A percentile compares a stretch with the other conserved stretches of the same genome.
Conservation (phyloP, 2,888 invertebrate genomes). For the Trisateles emortualis region DNA sequence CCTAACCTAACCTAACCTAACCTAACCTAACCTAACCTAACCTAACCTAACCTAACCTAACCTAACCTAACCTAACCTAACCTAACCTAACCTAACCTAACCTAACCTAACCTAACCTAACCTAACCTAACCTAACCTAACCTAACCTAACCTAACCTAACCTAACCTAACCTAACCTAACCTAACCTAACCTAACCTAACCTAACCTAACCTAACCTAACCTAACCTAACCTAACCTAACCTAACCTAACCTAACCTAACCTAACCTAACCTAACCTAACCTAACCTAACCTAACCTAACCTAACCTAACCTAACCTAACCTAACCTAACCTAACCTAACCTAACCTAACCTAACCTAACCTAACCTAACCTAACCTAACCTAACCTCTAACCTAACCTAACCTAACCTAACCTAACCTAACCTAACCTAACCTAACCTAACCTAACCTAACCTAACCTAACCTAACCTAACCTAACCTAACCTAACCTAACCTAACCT, state of each 20-base stretch:
- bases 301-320: constrained; percentile 24
- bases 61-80: constrained; percentile 23
- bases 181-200: constrained; percentile 18
- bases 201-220: constrained; percentile 15
- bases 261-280: constrained; percentile 29
- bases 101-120: constrained; percentile 19
- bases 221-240: not conserved
- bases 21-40: constrained; percentile 24
- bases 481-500: constrained; percentile 13
- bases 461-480: constrained; percentile 19
- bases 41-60: constrained; percentile 24
- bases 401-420: constrained; percentile 30
- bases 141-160: constrained; percentile 13
- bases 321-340: constrained; percentile 22
- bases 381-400: constrained; percentile 32
- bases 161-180: constrained; percentile 16
- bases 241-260: constrained; percentile 10
- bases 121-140: constrained; percentile 9
- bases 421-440: constrained; percentile 30
- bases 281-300: constrained; percentile 33
- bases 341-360: constrained; percentile 20
- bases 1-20: constrained; percentile 15
- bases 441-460: constrained; percentile 31
- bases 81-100: constrained; percentile 19
- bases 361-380: constrained; percentile 30